Conservation (phyloP, 2,797 vertebrate species). For the Furcifer pardalis region DNA sequence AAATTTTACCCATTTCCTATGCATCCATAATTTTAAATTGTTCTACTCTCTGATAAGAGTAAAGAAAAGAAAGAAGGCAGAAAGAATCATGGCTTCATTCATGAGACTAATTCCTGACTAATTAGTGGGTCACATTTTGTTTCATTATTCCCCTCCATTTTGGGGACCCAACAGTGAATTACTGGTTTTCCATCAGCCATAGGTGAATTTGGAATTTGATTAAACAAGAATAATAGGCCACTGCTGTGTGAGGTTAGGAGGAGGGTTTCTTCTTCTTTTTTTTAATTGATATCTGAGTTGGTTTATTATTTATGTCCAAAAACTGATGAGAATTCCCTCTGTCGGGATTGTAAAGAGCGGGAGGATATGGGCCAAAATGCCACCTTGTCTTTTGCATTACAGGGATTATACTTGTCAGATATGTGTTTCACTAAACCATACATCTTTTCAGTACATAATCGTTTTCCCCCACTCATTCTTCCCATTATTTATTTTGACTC, state of each 20-base stretch:
- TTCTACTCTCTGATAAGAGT: too few species aligned
- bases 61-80: too few species aligned
- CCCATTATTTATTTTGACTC: slow-evolving; percentile 2
- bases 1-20: too few species aligned
- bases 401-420: slow-evolving; percentile 23
- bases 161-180: neutral
- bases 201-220: slow-evolving; percentile 28
- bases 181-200: neutral
- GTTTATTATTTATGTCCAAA: slow-evolving; percentile 54
- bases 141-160: too few species aligned
- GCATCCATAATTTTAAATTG: too few species aligned
- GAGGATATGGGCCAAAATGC: slow-evolving; percentile 46
- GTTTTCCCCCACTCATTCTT: slow-evolving; percentile 42
- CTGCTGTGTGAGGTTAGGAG: slow-evolving; percentile 13
- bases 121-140: neutral
- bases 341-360: slow-evolving; percentile 16
- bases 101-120: neutral
- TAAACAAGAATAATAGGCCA: slow-evolving; percentile 10
- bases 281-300: slow-evolving; percentile 17
- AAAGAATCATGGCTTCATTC: too few species aligned
- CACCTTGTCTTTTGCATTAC: slow-evolving; percentile 11
- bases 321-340: slow-evolving; percentile 58
- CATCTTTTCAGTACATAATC: slow-evolving; percentile 39
- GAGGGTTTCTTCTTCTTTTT: neutral
- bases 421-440: slow-evolving; percentile 35